Evolutionary conservation across 1,140 invertebrate genomes (phyloP).

Genomic region (Tetramorium parvispinum): DNA sequence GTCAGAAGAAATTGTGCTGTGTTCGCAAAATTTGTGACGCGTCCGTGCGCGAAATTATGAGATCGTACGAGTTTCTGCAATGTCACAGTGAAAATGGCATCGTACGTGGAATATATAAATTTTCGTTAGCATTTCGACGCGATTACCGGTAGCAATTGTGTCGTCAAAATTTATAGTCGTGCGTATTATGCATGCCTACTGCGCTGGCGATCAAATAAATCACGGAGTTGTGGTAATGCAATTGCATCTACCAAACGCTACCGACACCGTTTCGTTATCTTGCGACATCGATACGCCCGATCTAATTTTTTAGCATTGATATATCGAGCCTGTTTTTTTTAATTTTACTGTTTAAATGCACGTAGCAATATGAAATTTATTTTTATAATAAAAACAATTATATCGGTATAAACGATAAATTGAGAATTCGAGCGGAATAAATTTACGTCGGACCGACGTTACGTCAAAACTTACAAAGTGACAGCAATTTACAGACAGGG

Average conservation of each 20-base stretch:
- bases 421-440: background rate
- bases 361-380: background rate
- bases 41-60: constrained; percentile 17
- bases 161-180: constrained; percentile 7
- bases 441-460: background rate
- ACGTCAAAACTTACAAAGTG: background rate
- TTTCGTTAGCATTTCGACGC: constrained; percentile 11
- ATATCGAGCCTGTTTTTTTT: background rate
- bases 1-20: background rate
- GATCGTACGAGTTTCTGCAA: background rate
- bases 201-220: background rate
- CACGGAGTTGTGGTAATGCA: background rate
- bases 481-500: background rate
- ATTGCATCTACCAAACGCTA: background rate
- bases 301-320: background rate
- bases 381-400: background rate
- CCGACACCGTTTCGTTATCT: background rate
- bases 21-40: constrained; percentile 14
- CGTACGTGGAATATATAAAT: constrained; percentile 26
- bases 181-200: background rate
- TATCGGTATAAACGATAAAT: background rate
- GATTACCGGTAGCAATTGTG: background rate
- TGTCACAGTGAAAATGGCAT: background rate
- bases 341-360: background rate
- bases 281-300: background rate